Base-by-base conservation (phyloP, 2,113 vertebrate genomes). In the Oryzias javanicus region DNA sequence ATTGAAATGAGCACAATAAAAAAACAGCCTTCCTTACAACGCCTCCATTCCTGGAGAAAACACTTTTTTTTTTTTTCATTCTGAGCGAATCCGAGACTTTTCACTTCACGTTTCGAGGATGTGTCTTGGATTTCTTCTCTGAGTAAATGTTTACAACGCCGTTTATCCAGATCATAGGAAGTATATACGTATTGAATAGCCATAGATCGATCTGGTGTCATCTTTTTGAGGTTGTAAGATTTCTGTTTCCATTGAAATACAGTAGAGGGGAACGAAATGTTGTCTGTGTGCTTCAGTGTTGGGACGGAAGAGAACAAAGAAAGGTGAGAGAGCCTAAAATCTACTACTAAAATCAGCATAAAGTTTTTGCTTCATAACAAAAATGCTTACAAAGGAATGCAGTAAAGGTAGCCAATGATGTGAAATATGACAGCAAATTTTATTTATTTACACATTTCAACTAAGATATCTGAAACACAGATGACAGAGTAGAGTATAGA, bases 1-100 rank as follows among this genome's bases (percentile, higher is more conserved):
- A 81, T 85, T 68, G 55, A 84, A 85, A 90, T 85, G 85, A 90
- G 88, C 88, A 90, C 88, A 88, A 88, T 90, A 88, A 90, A 88
- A 88, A 90, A 90, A 74, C 79, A 76, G 76, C 78, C 60, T 87
- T 87, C 84, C 74, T 79, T 82, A 77, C 68, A 64, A 62, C 57
- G 80, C 67, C 74, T 86, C 72, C 69, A 80, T 85, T 85, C 54
- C 68, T 83, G 74, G 72, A 73, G 62, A 64, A 76, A 64, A 13
- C 27, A 25, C 14, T 20, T 40, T 1, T 48, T 16, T 15, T 27
- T 22, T 22, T 22, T 27, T 22, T 22, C 3, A 22, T 42, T 50
- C 54, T 14, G 24, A 46, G 53, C 51, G 29, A 45, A 60, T 57
- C 60, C 53, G 55, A 73, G 64, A 68, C 57, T 42, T 55, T 35